Evolutionary conservation across 2,888 invertebrate genomes (phyloP), one percentile per base, ranked within the genome.

Genomic region (Drosophila bunnanda): DNA sequence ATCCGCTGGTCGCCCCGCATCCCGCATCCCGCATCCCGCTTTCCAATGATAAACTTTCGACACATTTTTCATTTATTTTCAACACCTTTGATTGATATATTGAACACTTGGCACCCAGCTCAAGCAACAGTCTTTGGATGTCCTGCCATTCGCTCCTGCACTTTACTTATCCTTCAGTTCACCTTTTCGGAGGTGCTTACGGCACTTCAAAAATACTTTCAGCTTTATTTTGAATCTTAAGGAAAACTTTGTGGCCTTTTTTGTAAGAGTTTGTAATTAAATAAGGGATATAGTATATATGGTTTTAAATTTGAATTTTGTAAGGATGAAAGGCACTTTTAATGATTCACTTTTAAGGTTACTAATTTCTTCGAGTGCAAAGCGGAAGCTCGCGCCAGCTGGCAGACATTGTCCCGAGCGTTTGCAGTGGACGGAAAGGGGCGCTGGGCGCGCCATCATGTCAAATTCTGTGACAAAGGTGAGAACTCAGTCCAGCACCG

Each of bases 51-150:
- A 90, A 89, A 86, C 90, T 90, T 89, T 90, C 86, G 89, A 89
- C 89, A 90, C 89, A 84, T 89, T 89, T 89, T 90, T 88, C 90
- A 90, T 90, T 90, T 89, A 89, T 88, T 89, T 90, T 84, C 86
- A 89, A 86, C 89, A 89, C 89, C 89, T 89, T 90, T 89, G 90
- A 90, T 89, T 89, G 89, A 89, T 89, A 88, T 88, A 89, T 89
- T 86, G 88, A 89, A 86, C 81, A 86, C 79, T 85, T 85, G 83
- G 79, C 79, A 76, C 84, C 55, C 61, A 74, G 76, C 79, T 73
- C 75, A 76, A 86, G 82, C 84, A 86, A 83, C 66, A 75, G 77
- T 87, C 75, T 75, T 76, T 68, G 68, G 59, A 10, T 53, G 52
- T 43, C 55, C 53, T 41, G 65, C 36, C 70, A 28, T 71, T 50